These are phyloP conservation scores for Eubucco bourcierii DNA, from an alignment of 2,113 vertebrate species.

Conservation along the genomic window DNA sequence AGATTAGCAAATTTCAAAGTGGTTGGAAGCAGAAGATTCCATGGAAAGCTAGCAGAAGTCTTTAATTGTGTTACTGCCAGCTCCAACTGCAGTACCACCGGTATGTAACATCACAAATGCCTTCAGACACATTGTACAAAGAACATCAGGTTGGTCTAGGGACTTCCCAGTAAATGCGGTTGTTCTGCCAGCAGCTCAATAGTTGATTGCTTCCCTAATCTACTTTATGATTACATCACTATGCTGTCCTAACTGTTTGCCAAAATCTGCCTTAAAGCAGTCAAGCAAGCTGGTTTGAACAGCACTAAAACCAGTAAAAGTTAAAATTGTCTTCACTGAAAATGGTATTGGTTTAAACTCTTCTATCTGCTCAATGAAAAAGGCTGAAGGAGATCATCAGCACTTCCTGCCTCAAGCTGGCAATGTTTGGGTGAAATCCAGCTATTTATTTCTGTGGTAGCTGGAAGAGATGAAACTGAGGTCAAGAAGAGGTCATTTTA, in stretches of 20 bases:
- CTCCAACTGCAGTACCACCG: neutral
- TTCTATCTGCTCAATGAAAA: neutral
- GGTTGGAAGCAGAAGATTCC: neutral
- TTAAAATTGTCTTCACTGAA: neutral
- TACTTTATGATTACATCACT: neutral
- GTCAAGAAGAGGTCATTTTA: neutral
- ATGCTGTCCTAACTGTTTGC: neutral
- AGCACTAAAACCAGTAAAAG: neutral
- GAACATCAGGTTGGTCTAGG: neutral
- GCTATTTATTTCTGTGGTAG: neutral
- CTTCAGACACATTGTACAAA: neutral
- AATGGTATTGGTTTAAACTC: neutral
- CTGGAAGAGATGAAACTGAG: neutral
- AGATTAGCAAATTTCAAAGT: neutral
- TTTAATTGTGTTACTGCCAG: neutral
- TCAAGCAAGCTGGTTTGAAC: neutral
- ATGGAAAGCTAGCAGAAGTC: neutral
- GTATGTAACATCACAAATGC: neutral
- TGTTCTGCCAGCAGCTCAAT: neutral
- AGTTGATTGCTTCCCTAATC: neutral
- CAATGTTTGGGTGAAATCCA: neutral
- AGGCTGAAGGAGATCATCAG: neutral
- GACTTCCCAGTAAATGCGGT: neutral
- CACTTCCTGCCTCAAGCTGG: neutral
- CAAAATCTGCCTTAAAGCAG: neutral